A percentile compares a stretch with the other conserved stretches of the same genome.
Conservation (phyloP, 2,888 invertebrate genomes). For the Leptogaster cylindrica region DNA sequence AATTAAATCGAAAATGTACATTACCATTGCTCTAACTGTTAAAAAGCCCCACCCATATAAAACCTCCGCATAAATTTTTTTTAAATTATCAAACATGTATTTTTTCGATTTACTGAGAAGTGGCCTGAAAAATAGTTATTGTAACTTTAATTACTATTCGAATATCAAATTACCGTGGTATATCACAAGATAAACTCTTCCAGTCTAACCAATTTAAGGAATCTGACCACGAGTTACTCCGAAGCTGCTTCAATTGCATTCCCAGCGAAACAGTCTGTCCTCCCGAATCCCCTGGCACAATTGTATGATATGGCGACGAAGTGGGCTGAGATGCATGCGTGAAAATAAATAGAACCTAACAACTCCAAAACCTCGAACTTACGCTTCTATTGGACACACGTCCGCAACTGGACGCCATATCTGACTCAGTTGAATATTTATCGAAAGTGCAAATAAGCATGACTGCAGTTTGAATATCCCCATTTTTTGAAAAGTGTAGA, state of each 20-base stretch:
- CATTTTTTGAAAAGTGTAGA: constrained; percentile 77
- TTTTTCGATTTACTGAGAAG: constrained; percentile 57
- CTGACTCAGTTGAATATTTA: constrained; percentile 64
- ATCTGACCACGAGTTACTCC: constrained; percentile 88
- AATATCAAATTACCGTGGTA: constrained; percentile 23
- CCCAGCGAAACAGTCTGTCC: constrained; percentile 69
- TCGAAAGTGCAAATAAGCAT: constrained; percentile 91
- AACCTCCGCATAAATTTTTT: constrained; percentile 86
- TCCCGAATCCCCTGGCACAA: constrained; percentile 80
- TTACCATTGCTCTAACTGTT: constrained; percentile 72
- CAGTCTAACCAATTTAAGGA: constrained; percentile 73
- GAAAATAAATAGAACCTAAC: constrained; percentile 43
- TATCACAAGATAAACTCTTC: constrained; percentile 39
- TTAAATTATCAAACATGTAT: constrained; percentile 77
- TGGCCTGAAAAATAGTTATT: constrained; percentile 31
- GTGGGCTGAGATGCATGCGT: constrained; percentile 68
- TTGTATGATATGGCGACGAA: constrained; percentile 85
- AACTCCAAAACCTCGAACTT: constrained; percentile 54
- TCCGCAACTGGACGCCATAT: constrained; percentile 56
- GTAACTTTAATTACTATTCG: neutral
- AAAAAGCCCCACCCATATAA: constrained; percentile 84
- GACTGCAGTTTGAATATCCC: constrained; percentile 92
- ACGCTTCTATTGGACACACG: constrained; percentile 66
- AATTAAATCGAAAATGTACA: neutral
- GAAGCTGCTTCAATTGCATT: constrained; percentile 72